Evolutionary conservation across 1,140 invertebrate genomes (phyloP).

Genomic region (Vanessa tameamea): DNA sequence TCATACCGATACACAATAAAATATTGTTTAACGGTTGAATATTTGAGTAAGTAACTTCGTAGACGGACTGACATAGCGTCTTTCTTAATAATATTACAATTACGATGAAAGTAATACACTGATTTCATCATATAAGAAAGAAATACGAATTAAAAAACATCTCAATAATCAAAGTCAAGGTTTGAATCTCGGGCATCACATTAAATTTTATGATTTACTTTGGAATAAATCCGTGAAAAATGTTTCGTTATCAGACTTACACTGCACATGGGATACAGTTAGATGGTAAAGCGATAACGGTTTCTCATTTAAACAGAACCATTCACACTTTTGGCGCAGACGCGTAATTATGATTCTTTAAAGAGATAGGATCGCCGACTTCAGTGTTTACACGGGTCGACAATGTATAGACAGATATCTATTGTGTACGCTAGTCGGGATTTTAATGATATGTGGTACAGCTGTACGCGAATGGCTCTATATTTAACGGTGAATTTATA

Average conservation of each 20-base stretch:
- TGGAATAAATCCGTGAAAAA: not conserved
- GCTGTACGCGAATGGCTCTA: not conserved
- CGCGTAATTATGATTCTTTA: constrained; percentile 21
- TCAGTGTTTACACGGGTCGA: not conserved
- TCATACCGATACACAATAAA: constrained; percentile 1
- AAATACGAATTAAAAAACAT: not conserved
- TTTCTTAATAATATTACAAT: not conserved
- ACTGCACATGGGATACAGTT: constrained; percentile 6
- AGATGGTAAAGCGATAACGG: constrained; percentile 20
- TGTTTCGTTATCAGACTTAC: constrained; percentile 23
- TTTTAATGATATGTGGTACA: constrained; percentile 11
- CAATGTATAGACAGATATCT: not conserved
- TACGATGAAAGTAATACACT: not conserved
- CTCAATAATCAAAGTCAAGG: too few relatives aligned
- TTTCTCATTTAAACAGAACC: constrained; percentile 22
- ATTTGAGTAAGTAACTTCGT: not conserved
- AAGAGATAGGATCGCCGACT: constrained; percentile 13
- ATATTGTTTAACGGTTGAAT: not conserved
- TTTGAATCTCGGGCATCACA: too few relatives aligned
- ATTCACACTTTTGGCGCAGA: constrained; percentile 33
- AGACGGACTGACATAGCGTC: too few relatives aligned
- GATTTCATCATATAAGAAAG: too few relatives aligned
- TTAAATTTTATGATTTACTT: too few relatives aligned
- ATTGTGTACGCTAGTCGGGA: constrained; percentile 8
- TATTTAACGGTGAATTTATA: constrained; percentile 10